Evolutionary conservation across 2,888 invertebrate species (phyloP), one percentile per base, ranked within the genome.

Genomic region (Drosophila kambysellisi): DNA sequence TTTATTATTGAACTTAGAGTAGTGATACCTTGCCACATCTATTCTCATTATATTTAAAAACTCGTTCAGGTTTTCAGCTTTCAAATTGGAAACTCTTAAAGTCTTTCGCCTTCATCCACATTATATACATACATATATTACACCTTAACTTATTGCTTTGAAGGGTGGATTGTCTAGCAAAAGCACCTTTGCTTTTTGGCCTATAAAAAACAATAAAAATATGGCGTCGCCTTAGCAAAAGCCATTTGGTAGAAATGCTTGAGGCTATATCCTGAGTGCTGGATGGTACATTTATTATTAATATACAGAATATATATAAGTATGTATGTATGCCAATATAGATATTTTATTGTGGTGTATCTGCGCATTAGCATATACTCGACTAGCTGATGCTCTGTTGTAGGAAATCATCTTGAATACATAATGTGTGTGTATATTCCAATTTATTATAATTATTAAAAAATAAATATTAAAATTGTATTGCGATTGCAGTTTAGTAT

Each of bases 161-260:
- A 35, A n/a, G 4, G 7, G 15, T 20, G 50, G 33, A 52, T 52
- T 62, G 35, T 17, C 43, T 46, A 35, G 20, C 37, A 12, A 63
- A 57, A 66, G 68, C 50, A 63, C 25, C 58, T 79, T 51, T 54
- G 39, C 61, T 20, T 58, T 53, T 63, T 54, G 67, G 41, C 74
- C 71, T 65, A 73, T 79, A 74, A 79, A 86, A 83, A 48, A 75
- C 61, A 75, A 82, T 86, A 77, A 81, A 25, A 70, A 71, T 59
- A 56, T 56, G 54, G 25, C 39, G 53, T 51, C 61, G 48, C 52
- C 43, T 57, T 30, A 30, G 50, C 58, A 69, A 68, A 79, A 72
- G 58, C 58, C 32, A 58, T 83, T 81, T 76, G 59, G 37, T n/a
- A 17, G n/a, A 62, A 59, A 59, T 41, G 57, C 64, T 64, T 62